These are phyloP conservation scores for Origma solitaria DNA, from an alignment of 2,113 vertebrate species.

Conservation along the genomic window DNA sequence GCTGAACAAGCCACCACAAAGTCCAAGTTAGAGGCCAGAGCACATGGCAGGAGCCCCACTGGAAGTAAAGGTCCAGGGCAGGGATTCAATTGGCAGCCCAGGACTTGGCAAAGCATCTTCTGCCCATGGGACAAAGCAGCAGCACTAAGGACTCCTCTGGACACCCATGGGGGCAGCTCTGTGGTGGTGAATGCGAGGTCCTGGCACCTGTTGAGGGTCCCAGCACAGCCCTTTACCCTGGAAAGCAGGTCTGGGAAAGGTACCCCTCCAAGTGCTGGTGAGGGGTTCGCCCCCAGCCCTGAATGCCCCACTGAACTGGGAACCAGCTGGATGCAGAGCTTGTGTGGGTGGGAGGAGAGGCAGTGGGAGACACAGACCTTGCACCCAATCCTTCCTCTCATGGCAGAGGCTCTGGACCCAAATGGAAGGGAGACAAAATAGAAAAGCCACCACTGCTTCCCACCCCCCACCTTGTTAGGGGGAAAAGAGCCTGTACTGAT, in stretches of 20 bases:
- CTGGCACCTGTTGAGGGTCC: not conserved
- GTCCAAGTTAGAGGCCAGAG: not conserved
- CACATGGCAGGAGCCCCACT: not conserved
- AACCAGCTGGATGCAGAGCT: not conserved
- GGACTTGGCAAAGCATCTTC: not conserved
- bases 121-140: not conserved
- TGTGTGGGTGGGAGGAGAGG: not conserved
- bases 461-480: no score
- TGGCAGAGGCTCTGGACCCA: not conserved
- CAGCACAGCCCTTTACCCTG: not conserved
- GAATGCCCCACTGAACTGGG: not conserved
- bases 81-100: not conserved
- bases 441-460: not conserved
- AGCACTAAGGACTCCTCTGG: not conserved
- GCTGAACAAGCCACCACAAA: not conserved
- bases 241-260: not conserved
- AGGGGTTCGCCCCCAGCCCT: not conserved
- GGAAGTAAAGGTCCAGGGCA: not conserved
- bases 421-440: not conserved
- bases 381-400: not conserved
- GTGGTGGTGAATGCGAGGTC: rapidly evolving
- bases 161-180: not conserved
- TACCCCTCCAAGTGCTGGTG: rapidly evolving
- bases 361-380: not conserved
- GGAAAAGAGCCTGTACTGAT: not conserved